phyloP scores from a whole-genome alignment of 2,113 vertebrate genomes.

The Apaloderma vittatum region DNA sequence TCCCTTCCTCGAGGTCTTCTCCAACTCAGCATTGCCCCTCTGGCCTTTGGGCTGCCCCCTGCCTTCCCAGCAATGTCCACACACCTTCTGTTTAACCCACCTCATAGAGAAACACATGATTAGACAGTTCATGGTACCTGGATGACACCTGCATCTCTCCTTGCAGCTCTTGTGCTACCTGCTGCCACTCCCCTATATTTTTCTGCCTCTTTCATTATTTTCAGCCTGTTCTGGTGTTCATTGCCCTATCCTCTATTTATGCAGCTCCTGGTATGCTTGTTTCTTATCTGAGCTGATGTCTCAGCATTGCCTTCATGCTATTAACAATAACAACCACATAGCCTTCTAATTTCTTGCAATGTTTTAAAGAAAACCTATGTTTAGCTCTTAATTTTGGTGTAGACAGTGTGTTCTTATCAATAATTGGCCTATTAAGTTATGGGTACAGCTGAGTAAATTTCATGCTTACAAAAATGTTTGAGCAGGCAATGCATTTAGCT shows the following conservation, averaged over 20 bases:
- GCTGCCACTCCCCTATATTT: not conserved
- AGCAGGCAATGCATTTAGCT: conserved; percentile 51
- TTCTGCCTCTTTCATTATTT: not conserved
- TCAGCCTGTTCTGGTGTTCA: not conserved
- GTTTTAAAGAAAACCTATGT: conserved; percentile 25
- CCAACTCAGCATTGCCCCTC: not conserved
- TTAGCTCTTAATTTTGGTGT: conserved; percentile 5
- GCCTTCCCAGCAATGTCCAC: not conserved
- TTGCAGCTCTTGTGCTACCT: not conserved
- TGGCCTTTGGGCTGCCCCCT: not conserved
- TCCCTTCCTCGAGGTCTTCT: not conserved
- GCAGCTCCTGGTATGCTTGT: not conserved
- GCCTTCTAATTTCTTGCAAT: conserved; percentile 10
- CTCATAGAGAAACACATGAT: not conserved
- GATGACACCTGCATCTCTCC: not conserved
- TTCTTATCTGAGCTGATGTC: not conserved
- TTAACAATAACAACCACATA: not conserved
- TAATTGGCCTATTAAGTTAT: conserved; percentile 43
- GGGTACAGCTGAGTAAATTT: conserved; percentile 50
- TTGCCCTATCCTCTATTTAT: not conserved
- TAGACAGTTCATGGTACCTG: not conserved
- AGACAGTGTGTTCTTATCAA: not conserved
- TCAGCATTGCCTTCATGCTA: not conserved
- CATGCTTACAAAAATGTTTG: conserved; percentile 40
- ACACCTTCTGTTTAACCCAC: not conserved